Evolutionary conservation across 2,888 invertebrate genomes (phyloP), one percentile per base, ranked within the genome.

Genomic region (Athrips mouffetella): DNA sequence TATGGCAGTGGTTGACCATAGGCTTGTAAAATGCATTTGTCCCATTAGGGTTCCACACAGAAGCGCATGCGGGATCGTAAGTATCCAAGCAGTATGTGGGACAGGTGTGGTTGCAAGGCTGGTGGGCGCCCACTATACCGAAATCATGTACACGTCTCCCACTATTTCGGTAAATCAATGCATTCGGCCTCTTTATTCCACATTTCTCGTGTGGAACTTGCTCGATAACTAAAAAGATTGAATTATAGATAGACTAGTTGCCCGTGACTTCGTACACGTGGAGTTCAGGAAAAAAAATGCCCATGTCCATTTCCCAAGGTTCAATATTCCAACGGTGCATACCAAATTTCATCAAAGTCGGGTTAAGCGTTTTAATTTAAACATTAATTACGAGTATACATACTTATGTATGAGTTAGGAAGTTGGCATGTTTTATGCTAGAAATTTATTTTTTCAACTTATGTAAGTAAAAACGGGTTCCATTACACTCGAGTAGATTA

Each of bases 1-100:
- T 71, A 52, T 87, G 86, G 49, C 86, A 87, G 50, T 87, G 86
- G 53, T 87, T 87, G 42, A 87, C 63, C 79, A 86, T 83, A 0
- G 76, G 31, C 10, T 23, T 21, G 33, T 11, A 7, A 10, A 33
- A n/a, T n/a, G n/a, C n/a, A n/a, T n/a, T n/a, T n/a, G n/a, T 11
- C 1, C 10, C 7, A 27, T 10, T 52, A 1, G 52, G 54, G 2
- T 59, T 60, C 75, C 71, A 80, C 30, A 85, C 79, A 46, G 70
- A 57, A 3, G 82, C 85, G 48, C 86, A 87, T 1, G 71, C 80
- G 0, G 86, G 86, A 2, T 76, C 71, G 54, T 85, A 87, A 0
- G 65, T 65, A 30, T 87, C 86, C 0, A 73, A 59, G 51, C 86
- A 87, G 59, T 64, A 75, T 0, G 76, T 82, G 1, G 86, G 86